Base-by-base conservation (phyloP, 1,140 invertebrate genomes). In the Brachionus koreanus region DNA sequence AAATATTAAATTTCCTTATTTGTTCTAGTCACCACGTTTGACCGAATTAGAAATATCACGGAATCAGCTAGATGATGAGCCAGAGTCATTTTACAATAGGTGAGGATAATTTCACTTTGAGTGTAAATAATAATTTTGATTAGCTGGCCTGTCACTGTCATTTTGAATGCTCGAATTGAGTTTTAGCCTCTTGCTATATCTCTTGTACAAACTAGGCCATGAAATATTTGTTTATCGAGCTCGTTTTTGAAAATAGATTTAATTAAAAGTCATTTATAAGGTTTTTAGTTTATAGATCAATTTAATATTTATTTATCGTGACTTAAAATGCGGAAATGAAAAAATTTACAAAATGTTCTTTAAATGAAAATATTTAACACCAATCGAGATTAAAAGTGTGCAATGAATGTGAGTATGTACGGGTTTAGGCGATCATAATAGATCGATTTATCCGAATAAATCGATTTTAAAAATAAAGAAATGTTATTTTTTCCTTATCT, bases 231-330 rank as follows among this genome's bases (percentile, higher is more conserved):
- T 69, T 69, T 69, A 69, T 69, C 65, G 37, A 69, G 65, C 65
- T 37, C 16, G 16, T 69, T 69, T n/a, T 69, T 39, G n/a, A 39
- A 69, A 69, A 69, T 69, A 69, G 65, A 69, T 69, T 69, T 69
- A 69, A 69, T 69, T 69, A 69, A 69, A 69, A 69, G 65, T 69
- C 65, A 69, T 69, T 69, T 69, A 69, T 69, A 69, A 69, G 65
- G 29, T 69, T 69, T 69, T 69, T 69, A 39, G 33, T 39, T 37
- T 69, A 39, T 35, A 39, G 35, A 37, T 39, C 29, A 69, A 37
- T 69, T 69, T 69, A 42, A 69, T 69, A 69, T 69, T 69, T 69
- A 39, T 69, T 69, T 69, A 69, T 37, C 65, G 65, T 69, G 65
- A 69, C 65, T 69, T 42, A 69, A 69, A 57, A 69, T 23, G 19